Percentiles rank a stretch among this genome's conserved stretches.
phyloP scores from a whole-genome alignment of 2,797 vertebrate species.

The Neosalanx taihuensis region DNA sequence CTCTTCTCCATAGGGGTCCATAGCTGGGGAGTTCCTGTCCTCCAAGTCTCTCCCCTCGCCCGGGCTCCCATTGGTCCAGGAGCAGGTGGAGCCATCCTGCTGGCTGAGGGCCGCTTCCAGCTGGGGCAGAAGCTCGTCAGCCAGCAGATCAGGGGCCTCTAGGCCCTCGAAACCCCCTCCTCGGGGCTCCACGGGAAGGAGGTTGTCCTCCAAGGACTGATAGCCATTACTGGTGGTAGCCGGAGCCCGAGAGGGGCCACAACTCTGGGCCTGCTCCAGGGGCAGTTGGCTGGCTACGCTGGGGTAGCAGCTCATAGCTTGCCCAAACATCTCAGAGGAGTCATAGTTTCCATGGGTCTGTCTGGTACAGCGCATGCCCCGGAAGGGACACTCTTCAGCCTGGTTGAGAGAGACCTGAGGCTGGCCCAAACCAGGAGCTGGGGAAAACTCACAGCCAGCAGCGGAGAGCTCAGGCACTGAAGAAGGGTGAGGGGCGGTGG shows the following conservation, averaged over 20 bases:
- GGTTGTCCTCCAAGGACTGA: conserved; percentile 81
- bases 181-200: conserved; percentile 83
- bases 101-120: conserved; percentile 88
- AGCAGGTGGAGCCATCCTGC: conserved; percentile 71
- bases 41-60: conserved; percentile 40
- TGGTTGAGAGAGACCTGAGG: conserved; percentile 73
- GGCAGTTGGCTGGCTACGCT: conserved; percentile 71
- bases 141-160: conserved; percentile 87
- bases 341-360: conserved; percentile 83
- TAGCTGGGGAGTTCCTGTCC: conserved; percentile 25
- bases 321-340: conserved; percentile 85
- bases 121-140: conserved; percentile 87
- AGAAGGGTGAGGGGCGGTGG: conserved; percentile 64
- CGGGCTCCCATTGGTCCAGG: conserved; percentile 64
- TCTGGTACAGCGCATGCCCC: conserved; percentile 77
- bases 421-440: conserved; percentile 68
- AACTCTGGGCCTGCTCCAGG: conserved; percentile 79
- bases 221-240: conserved; percentile 78
- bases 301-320: conserved; percentile 82
- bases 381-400: conserved; percentile 80
- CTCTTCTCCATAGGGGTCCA: conserved; percentile 19
- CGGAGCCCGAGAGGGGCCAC: conserved; percentile 67
- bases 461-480: conserved; percentile 80
- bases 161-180: conserved; percentile 83
- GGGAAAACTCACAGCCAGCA: conserved; percentile 81